Evolutionary conservation across 2,888 invertebrate genomes (phyloP), one percentile per base, ranked within the genome.

Genomic region (Empis stercorea): DNA sequence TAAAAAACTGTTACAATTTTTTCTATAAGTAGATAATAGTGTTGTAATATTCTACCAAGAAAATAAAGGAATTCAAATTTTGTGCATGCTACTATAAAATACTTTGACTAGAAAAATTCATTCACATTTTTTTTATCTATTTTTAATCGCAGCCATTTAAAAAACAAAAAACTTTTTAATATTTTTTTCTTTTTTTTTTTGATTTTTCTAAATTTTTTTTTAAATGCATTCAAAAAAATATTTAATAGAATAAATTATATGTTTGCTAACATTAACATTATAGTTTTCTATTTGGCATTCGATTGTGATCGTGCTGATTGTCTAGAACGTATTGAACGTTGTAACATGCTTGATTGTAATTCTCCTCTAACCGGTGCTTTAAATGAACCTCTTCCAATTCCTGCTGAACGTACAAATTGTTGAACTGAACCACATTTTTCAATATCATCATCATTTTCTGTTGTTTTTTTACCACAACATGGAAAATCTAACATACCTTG

Each of bases 401-500:
- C 67, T 10, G 64, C 65, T 51, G 64, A 52, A 51, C 66, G 57
- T 10, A 69, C 58, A 51, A 67, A 66, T n/a, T 63, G 57, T 48
- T 58, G 59, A 14, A 51, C 44, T 40, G 34, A 59, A 51, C 52
- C 50, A n/a, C 41, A 47, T 23, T 41, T 53, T n/a, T 49, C 51
- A 1, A 47, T 32, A 30, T 52, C 52, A 16, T 62, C 62, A 30
- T 60, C 59, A 13, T 59, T 58, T 3, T 70, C 67, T 34, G 65
- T 61, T 42, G 66, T 69, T 66, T 66, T 82, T 79, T 79, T 81
- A 32, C 77, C 74, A 56, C 78, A 73, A 58, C 86, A 88, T 36
- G 87, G 89, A 58, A 81, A 82, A 53, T 89, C 87, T 78, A 85
- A 85, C 58, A 89, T 80, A 53, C 73, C 78, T 66, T 89, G 89